Evolutionary conservation across 1,140 invertebrate genomes (phyloP).

Genomic region (Rhagoletis zephyria): DNA sequence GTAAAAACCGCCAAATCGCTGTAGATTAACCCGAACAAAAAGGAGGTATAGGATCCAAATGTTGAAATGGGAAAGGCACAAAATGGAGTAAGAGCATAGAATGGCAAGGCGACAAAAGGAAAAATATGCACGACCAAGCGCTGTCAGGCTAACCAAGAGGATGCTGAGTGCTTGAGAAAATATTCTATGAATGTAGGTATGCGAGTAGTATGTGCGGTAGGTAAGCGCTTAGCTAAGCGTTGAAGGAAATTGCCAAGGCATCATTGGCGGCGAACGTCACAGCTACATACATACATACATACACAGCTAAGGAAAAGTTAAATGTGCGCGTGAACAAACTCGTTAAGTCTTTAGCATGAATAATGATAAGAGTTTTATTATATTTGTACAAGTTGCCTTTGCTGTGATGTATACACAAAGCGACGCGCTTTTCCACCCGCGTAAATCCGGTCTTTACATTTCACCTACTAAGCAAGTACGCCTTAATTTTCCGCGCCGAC

Average conservation of each 20-base stretch:
- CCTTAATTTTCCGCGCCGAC: background rate
- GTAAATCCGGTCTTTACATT: background rate
- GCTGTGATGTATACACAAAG: background rate
- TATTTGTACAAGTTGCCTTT: constrained; percentile 34
- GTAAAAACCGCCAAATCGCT: constrained; percentile 53
- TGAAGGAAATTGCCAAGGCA: background rate
- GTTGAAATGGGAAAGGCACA: background rate
- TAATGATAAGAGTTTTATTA: constrained; percentile 70
- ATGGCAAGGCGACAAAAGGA: background rate
- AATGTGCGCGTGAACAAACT: constrained; percentile 59
- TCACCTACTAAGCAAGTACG: background rate
- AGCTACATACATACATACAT: background rate
- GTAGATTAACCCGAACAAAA: constrained; percentile 22
- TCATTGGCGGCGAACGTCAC: background rate
- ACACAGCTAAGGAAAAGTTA: background rate
- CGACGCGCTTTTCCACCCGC: background rate
- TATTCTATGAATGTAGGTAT: background rate
- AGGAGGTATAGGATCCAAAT: background rate
- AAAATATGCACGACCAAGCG: background rate
- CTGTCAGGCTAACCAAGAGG: too few relatives aligned
- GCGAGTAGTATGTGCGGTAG: background rate
- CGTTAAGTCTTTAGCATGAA: constrained; percentile 73
- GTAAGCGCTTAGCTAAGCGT: background rate
- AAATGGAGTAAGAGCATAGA: constrained; percentile 2
- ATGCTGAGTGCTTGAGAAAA: too few relatives aligned